Conservation (phyloP, 2,888 invertebrate species). For the Sthenelais limicola region DNA sequence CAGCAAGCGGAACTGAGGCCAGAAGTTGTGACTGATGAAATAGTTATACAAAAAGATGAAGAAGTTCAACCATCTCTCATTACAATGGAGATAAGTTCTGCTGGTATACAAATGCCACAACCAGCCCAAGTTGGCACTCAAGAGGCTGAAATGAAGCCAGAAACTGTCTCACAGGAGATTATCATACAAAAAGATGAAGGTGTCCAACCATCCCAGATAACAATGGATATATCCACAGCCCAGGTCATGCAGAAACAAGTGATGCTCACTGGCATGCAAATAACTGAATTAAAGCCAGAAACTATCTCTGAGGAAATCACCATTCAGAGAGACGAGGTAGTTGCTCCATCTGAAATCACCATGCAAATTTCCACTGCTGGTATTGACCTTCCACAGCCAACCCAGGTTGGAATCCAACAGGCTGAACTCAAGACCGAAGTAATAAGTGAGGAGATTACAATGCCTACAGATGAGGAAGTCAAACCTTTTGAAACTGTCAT, state of each 20-base stretch:
- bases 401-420: slow-evolving; percentile 11
- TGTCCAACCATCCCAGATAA: slow-evolving; percentile 33
- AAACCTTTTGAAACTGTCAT: slow-evolving; percentile 37
- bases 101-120: slow-evolving; percentile 25
- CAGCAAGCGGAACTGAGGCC: slow-evolving; percentile 30
- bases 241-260: background rate
- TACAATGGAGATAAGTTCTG: slow-evolving; percentile 40
- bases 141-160: slow-evolving; percentile 25
- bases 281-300: slow-evolving; percentile 40
- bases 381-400: slow-evolving; percentile 15
- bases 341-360: slow-evolving; percentile 37
- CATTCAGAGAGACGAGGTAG: slow-evolving; percentile 30
- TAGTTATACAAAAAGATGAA: slow-evolving; percentile 23
- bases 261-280: slow-evolving; percentile 6
- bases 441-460: slow-evolving; percentile 9
- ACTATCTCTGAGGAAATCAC: slow-evolving; percentile 28
- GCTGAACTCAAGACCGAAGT: slow-evolving; percentile 23
- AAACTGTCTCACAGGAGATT: slow-evolving; percentile 26
- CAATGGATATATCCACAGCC: slow-evolving; percentile 6
- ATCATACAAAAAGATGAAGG: slow-evolving; percentile 8
- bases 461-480: slow-evolving; percentile 41
- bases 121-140: slow-evolving; percentile 8
- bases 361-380: slow-evolving; percentile 40
- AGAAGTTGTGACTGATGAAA: slow-evolving; percentile 41
- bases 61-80: slow-evolving; percentile 44